Conservation (phyloP, 2,113 vertebrate genomes). For the Cichladusa arquata region DNA sequence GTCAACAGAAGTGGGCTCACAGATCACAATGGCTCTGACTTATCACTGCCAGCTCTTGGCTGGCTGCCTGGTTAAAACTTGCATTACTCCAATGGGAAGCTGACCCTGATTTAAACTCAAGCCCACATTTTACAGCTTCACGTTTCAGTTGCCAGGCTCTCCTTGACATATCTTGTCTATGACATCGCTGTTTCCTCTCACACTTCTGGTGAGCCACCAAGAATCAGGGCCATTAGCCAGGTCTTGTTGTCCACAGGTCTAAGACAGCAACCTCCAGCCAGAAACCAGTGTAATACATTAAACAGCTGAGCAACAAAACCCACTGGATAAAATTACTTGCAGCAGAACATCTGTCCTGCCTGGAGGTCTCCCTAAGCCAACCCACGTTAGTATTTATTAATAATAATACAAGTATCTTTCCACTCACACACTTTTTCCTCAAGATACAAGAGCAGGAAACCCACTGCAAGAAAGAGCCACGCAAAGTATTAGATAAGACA, state of each 20-base stretch:
- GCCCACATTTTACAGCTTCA: background rate
- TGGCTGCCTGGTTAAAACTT: background rate
- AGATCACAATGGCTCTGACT: background rate
- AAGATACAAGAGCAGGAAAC: background rate
- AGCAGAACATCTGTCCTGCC: background rate
- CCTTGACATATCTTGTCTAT: background rate
- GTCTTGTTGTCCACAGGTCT: background rate
- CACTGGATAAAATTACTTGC: background rate
- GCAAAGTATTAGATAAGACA: background rate
- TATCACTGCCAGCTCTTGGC: conserved; percentile 10
- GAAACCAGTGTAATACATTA: background rate
- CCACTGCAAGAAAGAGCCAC: background rate
- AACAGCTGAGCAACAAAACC: background rate
- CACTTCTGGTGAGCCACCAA: background rate
- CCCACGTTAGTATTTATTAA: background rate
- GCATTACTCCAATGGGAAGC: background rate
- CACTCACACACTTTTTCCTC: background rate
- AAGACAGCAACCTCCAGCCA: background rate
- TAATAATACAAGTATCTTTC: background rate
- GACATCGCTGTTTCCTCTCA: background rate
- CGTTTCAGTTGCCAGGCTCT: background rate
- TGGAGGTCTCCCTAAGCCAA: background rate
- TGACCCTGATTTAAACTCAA: background rate
- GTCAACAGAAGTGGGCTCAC: background rate
- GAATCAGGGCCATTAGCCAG: background rate